Evolutionary conservation across 2,113 vertebrate species (phyloP).

Genomic region (Psettodes erumei): DNA sequence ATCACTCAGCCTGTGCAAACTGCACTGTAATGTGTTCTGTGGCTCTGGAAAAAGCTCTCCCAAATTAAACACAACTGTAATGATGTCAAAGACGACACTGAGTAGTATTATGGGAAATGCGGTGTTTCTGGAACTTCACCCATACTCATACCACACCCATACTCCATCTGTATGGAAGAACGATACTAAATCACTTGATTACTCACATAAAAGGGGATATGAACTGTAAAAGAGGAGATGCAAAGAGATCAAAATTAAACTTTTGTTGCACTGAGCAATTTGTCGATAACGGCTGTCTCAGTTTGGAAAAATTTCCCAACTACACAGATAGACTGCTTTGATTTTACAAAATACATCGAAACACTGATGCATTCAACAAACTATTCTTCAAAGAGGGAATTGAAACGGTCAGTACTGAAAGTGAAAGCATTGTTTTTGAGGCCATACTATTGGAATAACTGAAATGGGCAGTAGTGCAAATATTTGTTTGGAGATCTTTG

Average conservation of each 20-base stretch:
- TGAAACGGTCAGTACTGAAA: neutral
- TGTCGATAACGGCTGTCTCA: neutral
- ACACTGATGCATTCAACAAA: conserved; percentile 9
- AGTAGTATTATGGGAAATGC: neutral
- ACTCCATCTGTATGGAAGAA: neutral
- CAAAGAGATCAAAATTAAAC: neutral
- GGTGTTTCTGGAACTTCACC: neutral
- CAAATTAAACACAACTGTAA: neutral
- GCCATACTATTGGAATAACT: neutral
- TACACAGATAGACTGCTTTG: conserved; percentile 18
- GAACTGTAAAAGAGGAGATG: conserved; percentile 50
- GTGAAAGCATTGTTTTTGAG: conserved; percentile 9
- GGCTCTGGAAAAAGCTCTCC: neutral
- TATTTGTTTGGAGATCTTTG: conserved; percentile 30
- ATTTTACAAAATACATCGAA: neutral
- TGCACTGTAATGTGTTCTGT: neutral
- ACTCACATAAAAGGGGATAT: too few species aligned
- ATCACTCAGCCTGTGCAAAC: neutral
- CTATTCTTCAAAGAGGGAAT: neutral
- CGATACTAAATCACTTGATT: neutral
- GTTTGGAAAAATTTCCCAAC: conserved; percentile 7
- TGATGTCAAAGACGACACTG: neutral
- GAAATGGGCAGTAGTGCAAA: conserved; percentile 3
- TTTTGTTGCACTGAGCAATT: neutral
- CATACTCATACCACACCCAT: too few species aligned